Base-by-base conservation (phyloP, 2,113 vertebrate species). In the Steatornis caripensis region DNA sequence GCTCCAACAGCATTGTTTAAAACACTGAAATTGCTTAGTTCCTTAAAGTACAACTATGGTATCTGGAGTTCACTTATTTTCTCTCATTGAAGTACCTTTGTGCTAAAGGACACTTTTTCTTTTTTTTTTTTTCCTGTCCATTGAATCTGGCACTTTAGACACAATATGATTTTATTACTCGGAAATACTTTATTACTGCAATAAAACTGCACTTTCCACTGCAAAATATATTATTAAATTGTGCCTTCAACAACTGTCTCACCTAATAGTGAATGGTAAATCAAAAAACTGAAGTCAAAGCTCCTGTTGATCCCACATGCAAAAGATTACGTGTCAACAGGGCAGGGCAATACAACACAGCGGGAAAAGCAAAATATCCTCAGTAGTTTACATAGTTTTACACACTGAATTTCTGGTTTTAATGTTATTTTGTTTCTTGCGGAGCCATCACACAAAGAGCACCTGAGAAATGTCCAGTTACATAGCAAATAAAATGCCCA, bases 181-280 rank as follows among this genome's bases (percentile, higher is more conserved):
- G 65, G 84, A 87, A 94, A 90, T 84, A 60, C 19, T 86, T 85
- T 76, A 88, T 86, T 80, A 72, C 39, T 58, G 62, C n/a, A 91
- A 91, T 94, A 89, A 89, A 96, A 84, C 41, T 48, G 39, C 72
- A 89, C 41, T 87, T 94, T 84, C 41, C 32, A 64, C 71, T 77
- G 23, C 68, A 94, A 88, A 69, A 84, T 62, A 87, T 84, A 88
- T 81, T 57, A 76, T 62, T 75, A 88, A 88, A 87, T 83, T 71
- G 29, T 53, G 43, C 61, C 45, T 88, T 91, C 84, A 88, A 75
- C 62, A 80, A 61, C 60, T 77, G 39, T 57, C 57, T 81, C 60
- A 74, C 46, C 54, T 93, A 84, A 72, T 7, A 89, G 15, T 26
- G 58, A 94, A 72, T 1, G 1, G 43, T 82, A 95, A 95, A 79